Evolutionary conservation across 2,888 invertebrate species (phyloP).

Genomic region (Sphaerophoria rueppellii): DNA sequence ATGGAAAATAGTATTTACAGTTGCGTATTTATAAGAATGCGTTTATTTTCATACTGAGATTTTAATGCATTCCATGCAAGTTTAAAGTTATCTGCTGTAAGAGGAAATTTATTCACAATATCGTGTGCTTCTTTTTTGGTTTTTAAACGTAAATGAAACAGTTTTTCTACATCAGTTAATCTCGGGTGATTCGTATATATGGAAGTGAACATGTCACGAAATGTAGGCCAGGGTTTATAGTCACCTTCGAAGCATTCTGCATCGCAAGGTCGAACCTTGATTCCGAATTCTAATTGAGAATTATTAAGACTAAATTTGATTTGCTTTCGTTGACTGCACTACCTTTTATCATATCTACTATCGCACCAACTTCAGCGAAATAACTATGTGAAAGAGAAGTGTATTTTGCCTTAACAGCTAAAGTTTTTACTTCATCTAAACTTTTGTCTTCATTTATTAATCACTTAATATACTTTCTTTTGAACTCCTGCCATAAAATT

Average conservation of each 20-base stretch:
- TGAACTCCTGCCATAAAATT: neutral
- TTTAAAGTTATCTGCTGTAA: neutral
- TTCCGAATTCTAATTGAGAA: no score
- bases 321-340: no score
- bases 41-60: constrained; percentile 2
- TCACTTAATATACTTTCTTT: neutral
- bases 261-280: constrained; percentile 19
- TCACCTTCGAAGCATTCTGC: constrained; percentile 22
- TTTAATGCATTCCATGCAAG: neutral
- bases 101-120: neutral
- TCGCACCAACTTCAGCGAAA: no score
- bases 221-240: constrained; percentile 27
- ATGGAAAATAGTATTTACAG: neutral
- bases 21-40: neutral
- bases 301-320: no score
- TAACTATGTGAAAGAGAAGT: no score
- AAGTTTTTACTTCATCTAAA: neutral
- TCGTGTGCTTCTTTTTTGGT: constrained; percentile 6
- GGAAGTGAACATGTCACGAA: constrained; percentile 8
- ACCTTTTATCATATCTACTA: no score
- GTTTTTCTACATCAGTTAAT: neutral
- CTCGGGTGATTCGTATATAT: neutral
- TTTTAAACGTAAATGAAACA: constrained; percentile 3
- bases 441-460: neutral
- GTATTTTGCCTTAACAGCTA: neutral